Percentiles rank a stretch among this genome's conserved stretches.
Conservation (phyloP, 2,888 invertebrate species). For the Blastobasis lacticolella region DNA sequence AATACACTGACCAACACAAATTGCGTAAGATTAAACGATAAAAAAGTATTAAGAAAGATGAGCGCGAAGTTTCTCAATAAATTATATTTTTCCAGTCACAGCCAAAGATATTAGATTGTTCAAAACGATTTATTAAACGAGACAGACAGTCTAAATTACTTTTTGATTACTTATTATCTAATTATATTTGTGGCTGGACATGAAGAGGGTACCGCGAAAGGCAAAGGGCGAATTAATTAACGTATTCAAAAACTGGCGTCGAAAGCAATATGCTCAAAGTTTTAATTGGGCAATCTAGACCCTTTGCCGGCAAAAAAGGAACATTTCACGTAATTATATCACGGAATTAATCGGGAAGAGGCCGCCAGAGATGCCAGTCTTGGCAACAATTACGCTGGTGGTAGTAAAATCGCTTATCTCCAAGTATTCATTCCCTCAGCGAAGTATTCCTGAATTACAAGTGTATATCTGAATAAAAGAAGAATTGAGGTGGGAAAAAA, state of each 20-base stretch:
- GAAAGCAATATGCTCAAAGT: slow-evolving; percentile 37
- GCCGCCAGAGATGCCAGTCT: slow-evolving; percentile 4
- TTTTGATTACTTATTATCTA: slow-evolving; percentile 1
- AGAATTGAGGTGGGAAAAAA: neutral
- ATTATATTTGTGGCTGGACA: neutral
- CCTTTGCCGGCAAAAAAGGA: slow-evolving; percentile 14
- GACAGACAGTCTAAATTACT: slow-evolving; percentile 2
- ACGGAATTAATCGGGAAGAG: slow-evolving; percentile 11
- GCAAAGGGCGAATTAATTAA: slow-evolving; percentile 33
- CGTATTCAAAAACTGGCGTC: slow-evolving; percentile 32
- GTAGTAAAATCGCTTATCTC: slow-evolving; percentile 7
- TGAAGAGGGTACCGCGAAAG: slow-evolving; percentile 1
- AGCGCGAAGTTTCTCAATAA: no score
- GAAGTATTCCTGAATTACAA: slow-evolving; percentile 9
- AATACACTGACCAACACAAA: no score
- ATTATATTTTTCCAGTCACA: no score
- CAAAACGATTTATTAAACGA: neutral
- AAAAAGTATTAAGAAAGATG: no score
- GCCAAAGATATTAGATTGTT: no score
- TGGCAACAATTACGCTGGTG: slow-evolving; percentile 2
- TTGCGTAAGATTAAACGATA: no score
- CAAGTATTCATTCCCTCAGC: slow-evolving; percentile 3
- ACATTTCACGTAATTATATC: slow-evolving; percentile 14
- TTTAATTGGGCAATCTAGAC: slow-evolving; percentile 38
- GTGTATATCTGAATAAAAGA: slow-evolving; percentile 1